Percentiles rank a stretch among this genome's conserved stretches.
These are phyloP conservation scores for Musca domestica DNA, from an alignment of 1,140 invertebrate genomes.

Conservation along the genomic window DNA sequence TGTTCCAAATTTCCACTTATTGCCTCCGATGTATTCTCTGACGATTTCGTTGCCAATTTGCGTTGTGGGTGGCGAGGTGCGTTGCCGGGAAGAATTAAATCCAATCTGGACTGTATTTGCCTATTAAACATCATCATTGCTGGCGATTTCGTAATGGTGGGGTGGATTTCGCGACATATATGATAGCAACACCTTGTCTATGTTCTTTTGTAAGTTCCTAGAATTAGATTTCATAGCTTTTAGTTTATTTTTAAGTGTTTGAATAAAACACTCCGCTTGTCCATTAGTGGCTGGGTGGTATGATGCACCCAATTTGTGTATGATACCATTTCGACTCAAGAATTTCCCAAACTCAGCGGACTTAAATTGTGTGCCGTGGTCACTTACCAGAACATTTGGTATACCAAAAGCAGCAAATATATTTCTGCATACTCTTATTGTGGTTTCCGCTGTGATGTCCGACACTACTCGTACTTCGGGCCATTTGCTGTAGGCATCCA, in stretches of 20 bases:
- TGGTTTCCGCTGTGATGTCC: constrained; percentile 14
- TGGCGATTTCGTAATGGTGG: constrained; percentile 24
- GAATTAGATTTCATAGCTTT: neutral
- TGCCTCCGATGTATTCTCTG: too few species aligned
- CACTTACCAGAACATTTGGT: constrained; percentile 20
- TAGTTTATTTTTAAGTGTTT: constrained; percentile 20
- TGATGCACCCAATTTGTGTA: too few species aligned
- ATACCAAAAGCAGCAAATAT: constrained; percentile 11
- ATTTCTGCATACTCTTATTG: constrained; percentile 4
- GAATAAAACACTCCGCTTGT: constrained; percentile 25
- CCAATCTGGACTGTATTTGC: constrained; percentile 19
- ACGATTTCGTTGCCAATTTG: too few species aligned
- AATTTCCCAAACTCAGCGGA: constrained; percentile 22
- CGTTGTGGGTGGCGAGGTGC: too few species aligned
- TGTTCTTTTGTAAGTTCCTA: constrained; percentile 12
- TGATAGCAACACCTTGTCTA: constrained; percentile 21
- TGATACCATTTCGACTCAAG: constrained; percentile 21
- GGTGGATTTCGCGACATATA: constrained; percentile 27
- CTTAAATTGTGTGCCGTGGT: constrained; percentile 26
- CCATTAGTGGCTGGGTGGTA: too few species aligned
- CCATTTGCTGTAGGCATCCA: constrained; percentile 53
- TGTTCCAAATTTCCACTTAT: too few species aligned
- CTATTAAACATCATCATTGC: constrained; percentile 23
- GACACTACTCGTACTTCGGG: constrained; percentile 35
- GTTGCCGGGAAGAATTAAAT: neutral